Evolutionary conservation across 2,113 vertebrate genomes (phyloP).

Genomic region (Epinephelus lanceolatus): DNA sequence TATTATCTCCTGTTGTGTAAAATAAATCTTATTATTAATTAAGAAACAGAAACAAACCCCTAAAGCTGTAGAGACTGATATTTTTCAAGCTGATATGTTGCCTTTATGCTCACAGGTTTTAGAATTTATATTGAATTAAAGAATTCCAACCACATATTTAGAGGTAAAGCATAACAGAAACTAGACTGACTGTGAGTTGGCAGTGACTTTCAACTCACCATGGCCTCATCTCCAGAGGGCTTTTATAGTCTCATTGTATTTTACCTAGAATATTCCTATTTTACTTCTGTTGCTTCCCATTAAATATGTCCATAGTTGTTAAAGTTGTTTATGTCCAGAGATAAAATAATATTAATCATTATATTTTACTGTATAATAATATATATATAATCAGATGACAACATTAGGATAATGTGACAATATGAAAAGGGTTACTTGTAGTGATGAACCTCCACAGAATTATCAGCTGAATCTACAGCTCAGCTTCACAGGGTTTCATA

Average conservation of each 20-base stretch:
- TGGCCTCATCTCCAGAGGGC: background rate
- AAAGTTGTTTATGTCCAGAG: no score
- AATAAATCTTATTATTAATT: slow-evolving; percentile 17
- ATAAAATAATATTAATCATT: no score
- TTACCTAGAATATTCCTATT: no score
- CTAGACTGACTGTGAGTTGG: background rate
- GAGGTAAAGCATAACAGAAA: background rate
- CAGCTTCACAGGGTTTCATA: no score
- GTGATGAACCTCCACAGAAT: no score
- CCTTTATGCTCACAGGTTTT: background rate
- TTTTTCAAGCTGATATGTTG: background rate
- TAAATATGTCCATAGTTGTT: no score
- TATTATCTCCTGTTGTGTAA: background rate
- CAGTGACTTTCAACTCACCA: background rate
- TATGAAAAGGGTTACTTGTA: no score
- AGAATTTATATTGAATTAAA: background rate
- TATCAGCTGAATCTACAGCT: no score
- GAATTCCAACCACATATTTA: background rate
- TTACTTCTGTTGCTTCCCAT: no score
- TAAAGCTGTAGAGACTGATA: background rate
- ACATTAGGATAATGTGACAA: no score
- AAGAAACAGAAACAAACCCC: background rate
- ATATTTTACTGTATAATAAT: no score
- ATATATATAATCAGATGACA: no score
- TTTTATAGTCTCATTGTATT: background rate